Evolutionary conservation across 2,888 invertebrate species (phyloP), one percentile per base, ranked within the genome.

Genomic region (Mesochorus sp.): DNA sequence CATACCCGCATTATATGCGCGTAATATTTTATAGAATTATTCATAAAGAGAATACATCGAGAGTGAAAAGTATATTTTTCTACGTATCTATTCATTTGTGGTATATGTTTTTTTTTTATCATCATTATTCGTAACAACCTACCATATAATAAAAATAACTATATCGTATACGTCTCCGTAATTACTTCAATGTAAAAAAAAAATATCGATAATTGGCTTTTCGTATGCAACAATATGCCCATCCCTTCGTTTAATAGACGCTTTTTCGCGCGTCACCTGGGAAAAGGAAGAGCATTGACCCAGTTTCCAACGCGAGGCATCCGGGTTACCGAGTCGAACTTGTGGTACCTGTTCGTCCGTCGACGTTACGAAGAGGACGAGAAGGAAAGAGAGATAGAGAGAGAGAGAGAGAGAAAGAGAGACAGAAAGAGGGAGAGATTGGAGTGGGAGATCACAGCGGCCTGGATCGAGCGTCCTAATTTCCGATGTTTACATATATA

Each of bases 401-500:
- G 19, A n/a, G 42, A 57, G 47, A 17, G 39, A 17, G 19, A 61
- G 3, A 44, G 51, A 51, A 59, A 49, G 47, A 28, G 39, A 14
- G 44, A 31, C 12, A 78, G 34, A 42, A 76, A 77, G 75, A 64
- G 66, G 67, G 55, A 53, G 72, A 55, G 75, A 78, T 17, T 37
- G 42, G 49, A 51, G 53, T 28, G 31, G 17, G 47, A 47, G 70
- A 68, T 51, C 66, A 44, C 81, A 84, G 62, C 84, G 85, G 85
- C 89, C 90, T 89, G 85, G 88, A 89, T 89, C 89, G 89, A 89
- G 88, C 90, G 89, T 85, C 89, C 89, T 71, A 85, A 88, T 90
- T 90, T 84, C 83, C 79, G 80, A 66, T 31, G 28, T 44, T 71
- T 59, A 66, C 71, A 64, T 64, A 47, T 49, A 64, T 59, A 66